Percentiles rank a stretch among this genome's conserved stretches.
Conservation (phyloP, 1,140 invertebrate species). For the Trichonephila clavata region DNA sequence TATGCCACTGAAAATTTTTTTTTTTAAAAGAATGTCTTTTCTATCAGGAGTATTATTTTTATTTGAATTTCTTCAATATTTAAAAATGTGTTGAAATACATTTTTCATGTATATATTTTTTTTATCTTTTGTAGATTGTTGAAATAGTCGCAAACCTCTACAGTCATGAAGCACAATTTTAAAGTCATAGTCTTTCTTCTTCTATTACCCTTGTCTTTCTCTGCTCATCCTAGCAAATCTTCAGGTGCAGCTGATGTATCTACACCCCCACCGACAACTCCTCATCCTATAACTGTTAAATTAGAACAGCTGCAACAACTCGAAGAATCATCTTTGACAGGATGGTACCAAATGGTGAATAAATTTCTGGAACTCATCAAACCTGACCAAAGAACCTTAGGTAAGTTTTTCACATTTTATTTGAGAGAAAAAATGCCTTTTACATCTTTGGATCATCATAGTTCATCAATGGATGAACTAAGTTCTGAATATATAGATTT, state of each 20-base stretch:
- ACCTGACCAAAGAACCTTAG: slow-evolving; percentile 59
- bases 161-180: slow-evolving; percentile 30
- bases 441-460: not conserved
- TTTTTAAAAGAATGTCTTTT: too few species aligned
- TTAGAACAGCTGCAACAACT: slow-evolving; percentile 50
- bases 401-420: not conserved
- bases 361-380: slow-evolving; percentile 70
- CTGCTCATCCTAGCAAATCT: slow-evolving; percentile 21
- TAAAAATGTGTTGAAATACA: not conserved
- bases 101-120: not conserved
- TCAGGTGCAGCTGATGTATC: slow-evolving; percentile 8
- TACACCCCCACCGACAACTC: slow-evolving; percentile 47
- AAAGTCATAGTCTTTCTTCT: slow-evolving; percentile 25
- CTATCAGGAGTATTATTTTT: too few species aligned
- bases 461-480: not conserved
- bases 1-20: too few species aligned
- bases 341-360: slow-evolving; percentile 72
- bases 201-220: slow-evolving; percentile 6
- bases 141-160: not conserved
- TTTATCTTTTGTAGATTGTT: not conserved
- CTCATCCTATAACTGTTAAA: slow-evolving; percentile 37
- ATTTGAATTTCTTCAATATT: not conserved
- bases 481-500: too few species aligned
- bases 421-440: not conserved
- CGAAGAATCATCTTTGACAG: slow-evolving; percentile 63